Evolutionary conservation across 2,797 vertebrate species (phyloP), one percentile per base, ranked within the genome.

Genomic region (Huso huso): DNA sequence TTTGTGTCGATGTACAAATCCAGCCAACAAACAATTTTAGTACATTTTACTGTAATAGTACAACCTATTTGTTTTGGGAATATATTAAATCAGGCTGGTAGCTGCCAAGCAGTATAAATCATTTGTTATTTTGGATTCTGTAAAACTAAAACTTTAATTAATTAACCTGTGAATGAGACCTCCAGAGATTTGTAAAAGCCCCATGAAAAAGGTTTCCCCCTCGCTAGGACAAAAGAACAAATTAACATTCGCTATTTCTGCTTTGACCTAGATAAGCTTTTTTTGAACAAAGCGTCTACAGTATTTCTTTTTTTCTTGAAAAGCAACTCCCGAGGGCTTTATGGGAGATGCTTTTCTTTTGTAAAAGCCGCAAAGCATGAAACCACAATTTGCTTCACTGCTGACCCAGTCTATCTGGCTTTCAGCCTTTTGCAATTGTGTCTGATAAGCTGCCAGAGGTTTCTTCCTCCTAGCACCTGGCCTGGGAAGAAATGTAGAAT

Each of bases 391-490:
- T 87, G 87, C 86, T 86, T 85, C 37, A 5, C 77, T 13, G 77
- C 81, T 89, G 86, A 90, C 88, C 86, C 74, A 75, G 73, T 80
- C 88, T 85, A 81, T 85, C 82, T 83, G 79, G 85, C 87, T 87
- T 87, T 84, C 89, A 87, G 88, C 89, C 89, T 84, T 77, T 8
- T 67, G n/a, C 84, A 83, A 88, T 89, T 90, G 88, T 87, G 87
- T 80, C 77, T 80, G 76, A 81, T 82, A 84, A 37, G 5, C 37
- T 37, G 37, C 4, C 37, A 37, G 37, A 37, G 75, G 78, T 74
- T 76, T 78, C 80, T 83, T 87, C 84, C 83, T 86, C 75, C 80
- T 73, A 71, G 82, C 85, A 88, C 83, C 85, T 85, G 86, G 84
- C 1, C 49, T 52, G 37, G 10, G 53, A 53, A 62, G 52, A 48